Percentiles rank a stretch among this genome's conserved stretches.
phyloP scores from a whole-genome alignment of 2,797 vertebrate species.

The Pagetopsis macropterus region DNA sequence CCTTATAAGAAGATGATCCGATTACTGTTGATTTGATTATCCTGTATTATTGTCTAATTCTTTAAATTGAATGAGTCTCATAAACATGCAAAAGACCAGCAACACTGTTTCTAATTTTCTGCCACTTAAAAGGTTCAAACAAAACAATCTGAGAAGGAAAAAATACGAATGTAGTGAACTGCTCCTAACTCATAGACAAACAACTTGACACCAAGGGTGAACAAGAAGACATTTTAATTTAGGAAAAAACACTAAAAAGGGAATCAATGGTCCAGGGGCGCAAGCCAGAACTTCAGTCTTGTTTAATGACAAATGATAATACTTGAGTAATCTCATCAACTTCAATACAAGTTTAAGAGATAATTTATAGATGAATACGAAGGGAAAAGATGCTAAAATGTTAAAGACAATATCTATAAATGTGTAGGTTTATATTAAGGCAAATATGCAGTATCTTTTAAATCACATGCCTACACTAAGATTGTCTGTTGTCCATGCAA shows the following conservation, averaged over 20 bases:
- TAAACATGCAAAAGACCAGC: background rate
- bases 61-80: conserved; percentile 1
- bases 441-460: background rate
- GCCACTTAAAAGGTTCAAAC: background rate
- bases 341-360: conserved; percentile 4
- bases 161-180: background rate
- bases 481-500: background rate
- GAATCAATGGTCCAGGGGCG: background rate
- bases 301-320: background rate
- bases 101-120: background rate
- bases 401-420: background rate
- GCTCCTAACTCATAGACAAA: background rate
- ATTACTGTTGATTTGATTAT: conserved; percentile 16
- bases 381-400: background rate
- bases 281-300: background rate
- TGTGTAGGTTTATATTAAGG: background rate
- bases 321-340: background rate
- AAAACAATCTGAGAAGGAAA: background rate
- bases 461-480: background rate
- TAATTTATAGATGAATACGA: background rate
- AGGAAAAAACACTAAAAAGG: background rate
- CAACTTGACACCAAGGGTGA: background rate
- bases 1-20: background rate
- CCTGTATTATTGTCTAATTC: background rate
- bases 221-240: background rate